Evolutionary conservation across 1,140 invertebrate genomes (phyloP), one percentile per base, ranked within the genome.

Genomic region (Pemphigus obesinymphae): DNA sequence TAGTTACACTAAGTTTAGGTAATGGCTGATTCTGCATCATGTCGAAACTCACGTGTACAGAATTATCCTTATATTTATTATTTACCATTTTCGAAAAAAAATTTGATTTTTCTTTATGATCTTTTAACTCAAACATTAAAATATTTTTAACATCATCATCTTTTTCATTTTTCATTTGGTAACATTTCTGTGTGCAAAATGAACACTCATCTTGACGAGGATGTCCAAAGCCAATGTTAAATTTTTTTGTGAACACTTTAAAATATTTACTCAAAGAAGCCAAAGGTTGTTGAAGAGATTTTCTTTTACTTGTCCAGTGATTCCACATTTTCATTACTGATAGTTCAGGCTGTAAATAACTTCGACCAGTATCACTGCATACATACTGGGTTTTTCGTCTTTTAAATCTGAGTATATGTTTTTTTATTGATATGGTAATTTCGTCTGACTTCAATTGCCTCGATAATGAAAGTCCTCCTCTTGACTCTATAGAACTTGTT

Each of bases 11-110:
- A 23, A 70, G 66, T 17, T 43, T 70, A 1, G 66, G 66, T 2
- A 70, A n/a, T 1, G 66, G 66, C 20, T 70, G 66, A n/a, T 40
- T 70, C 13, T 70, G 37, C 66, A 70, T 70, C 66, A 70, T 70
- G 6, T 70, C 66, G 23, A 70, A 70, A 1, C 29, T 34, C 1
- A 66, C 20, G 11, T 31, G 15, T 34, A 66, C 20, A 34, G n/a
- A n/a, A n/a, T n/a, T 34, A 66, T 66, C n/a, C 8, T 66, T 1
- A 7, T 13, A 20, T 31, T 66, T 5, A n/a, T 7, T 7, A 11
- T 13, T 34, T 11, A 20, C 10, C 15, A 66, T 31, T 66, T 66
- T 66, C 11, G 13, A 23, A 66, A 55, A 55, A 55, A 13, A 26
- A 23, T 26, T 23, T 55, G 53, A 55, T 55, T 55, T 55, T 55